Percentiles rank a stretch among this genome's conserved stretches.
These are phyloP conservation scores for Imbricaverruca yamaguchii DNA, from an alignment of 2,888 invertebrate genomes.

Conservation along the genomic window DNA sequence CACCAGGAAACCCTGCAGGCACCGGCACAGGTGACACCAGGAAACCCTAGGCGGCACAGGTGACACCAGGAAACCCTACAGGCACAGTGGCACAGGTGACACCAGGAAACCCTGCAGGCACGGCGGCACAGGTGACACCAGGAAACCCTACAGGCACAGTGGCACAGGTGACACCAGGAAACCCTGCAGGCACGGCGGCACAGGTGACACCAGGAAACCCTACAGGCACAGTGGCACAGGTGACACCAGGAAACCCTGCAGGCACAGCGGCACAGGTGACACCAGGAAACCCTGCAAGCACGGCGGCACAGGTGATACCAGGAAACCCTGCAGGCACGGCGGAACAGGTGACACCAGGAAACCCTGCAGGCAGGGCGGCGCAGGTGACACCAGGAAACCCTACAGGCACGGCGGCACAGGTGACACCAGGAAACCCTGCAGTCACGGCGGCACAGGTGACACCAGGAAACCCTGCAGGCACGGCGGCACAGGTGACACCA, in stretches of 20 bases:
- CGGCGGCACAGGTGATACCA: too few relatives aligned
- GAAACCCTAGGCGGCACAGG: slow-evolving; percentile 80
- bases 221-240: slow-evolving; percentile 45
- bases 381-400: too few relatives aligned
- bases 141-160: slow-evolving; percentile 70
- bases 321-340: too few relatives aligned
- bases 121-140: slow-evolving; percentile 81
- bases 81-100: slow-evolving; percentile 39
- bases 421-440: slow-evolving; percentile 79
- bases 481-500: slow-evolving; percentile 81
- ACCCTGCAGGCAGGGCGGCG: slow-evolving; percentile 56
- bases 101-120: slow-evolving; percentile 37
- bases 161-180: too few relatives aligned
- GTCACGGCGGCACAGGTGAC: too few relatives aligned
- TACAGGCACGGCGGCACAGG: slow-evolving; percentile 69
- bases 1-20: slow-evolving; percentile 74
- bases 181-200: slow-evolving; percentile 56
- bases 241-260: too few relatives aligned
- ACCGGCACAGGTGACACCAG: slow-evolving; percentile 43
- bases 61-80: slow-evolving; percentile 82
- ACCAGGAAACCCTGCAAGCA: slow-evolving; percentile 79
- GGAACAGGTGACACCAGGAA: slow-evolving; percentile 74
- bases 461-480: slow-evolving; percentile 37
- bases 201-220: slow-evolving; percentile 84
- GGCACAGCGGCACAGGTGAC: slow-evolving; percentile 68